These are phyloP conservation scores for Lycopodina hypogea DNA, from an alignment of 37 sponge, comb jelly and placozoan genomes.

Conservation along the genomic window DNA sequence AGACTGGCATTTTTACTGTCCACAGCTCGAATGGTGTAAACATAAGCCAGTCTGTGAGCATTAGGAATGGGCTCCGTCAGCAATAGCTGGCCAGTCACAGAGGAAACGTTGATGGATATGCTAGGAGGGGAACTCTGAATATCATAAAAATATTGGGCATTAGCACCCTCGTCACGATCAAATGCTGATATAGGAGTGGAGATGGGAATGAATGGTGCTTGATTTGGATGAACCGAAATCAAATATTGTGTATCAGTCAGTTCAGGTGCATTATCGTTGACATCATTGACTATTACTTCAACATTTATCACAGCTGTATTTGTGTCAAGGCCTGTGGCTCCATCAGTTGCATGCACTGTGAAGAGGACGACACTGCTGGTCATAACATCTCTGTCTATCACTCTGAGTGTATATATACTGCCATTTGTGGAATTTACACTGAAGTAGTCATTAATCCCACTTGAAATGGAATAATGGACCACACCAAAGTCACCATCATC, in stretches of 20 bases:
- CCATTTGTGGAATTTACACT: slow-evolving; percentile 30
- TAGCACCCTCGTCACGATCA: slow-evolving; percentile 52
- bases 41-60: slow-evolving; percentile 1
- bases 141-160: slow-evolving; percentile 29
- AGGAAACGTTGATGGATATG: slow-evolving; percentile 1
- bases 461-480: slow-evolving; percentile 29
- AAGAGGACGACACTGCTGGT: background rate
- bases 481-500: slow-evolving; percentile 37
- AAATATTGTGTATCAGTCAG: slow-evolving; percentile 32
- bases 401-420: slow-evolving; percentile 3
- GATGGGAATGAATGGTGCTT: background rate
- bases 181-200: slow-evolving; percentile 14
- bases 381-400: slow-evolving; percentile 43
- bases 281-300: slow-evolving; percentile 37
- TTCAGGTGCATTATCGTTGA: slow-evolving; percentile 69
- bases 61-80: slow-evolving; percentile 7
- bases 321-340: background rate
- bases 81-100: slow-evolving; percentile 28
- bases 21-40: slow-evolving; percentile 13
- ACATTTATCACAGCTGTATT: slow-evolving; percentile 24
- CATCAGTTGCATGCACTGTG: slow-evolving; percentile 13
- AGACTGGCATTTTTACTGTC: slow-evolving; percentile 14
- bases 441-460: slow-evolving; percentile 27
- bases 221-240: slow-evolving; percentile 16
- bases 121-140: background rate